phyloP scores from a whole-genome alignment of 2,113 vertebrate species.

The Hyperopisus bebe region DNA sequence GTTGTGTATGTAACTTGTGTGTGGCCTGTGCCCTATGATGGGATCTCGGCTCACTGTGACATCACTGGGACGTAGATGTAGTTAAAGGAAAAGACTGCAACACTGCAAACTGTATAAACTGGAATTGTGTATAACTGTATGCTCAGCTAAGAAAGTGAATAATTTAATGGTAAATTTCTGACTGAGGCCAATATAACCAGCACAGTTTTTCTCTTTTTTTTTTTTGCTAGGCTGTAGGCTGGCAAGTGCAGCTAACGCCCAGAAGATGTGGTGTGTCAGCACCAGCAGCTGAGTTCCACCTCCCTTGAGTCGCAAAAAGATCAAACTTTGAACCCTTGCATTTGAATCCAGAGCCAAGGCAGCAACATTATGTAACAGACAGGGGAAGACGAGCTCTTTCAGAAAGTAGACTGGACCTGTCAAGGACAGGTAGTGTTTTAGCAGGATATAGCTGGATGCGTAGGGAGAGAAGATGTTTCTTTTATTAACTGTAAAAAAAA shows the following conservation, averaged over 20 bases:
- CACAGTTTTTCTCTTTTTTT: neutral
- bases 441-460: neutral
- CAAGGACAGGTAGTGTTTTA: neutral
- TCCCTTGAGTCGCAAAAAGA: neutral
- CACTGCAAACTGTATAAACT: neutral
- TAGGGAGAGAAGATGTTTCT: neutral
- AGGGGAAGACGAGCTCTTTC: neutral
- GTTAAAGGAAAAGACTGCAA: neutral
- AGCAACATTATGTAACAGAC: neutral
- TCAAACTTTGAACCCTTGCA: neutral
- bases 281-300: neutral
- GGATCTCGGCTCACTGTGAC: neutral
- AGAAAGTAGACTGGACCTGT: neutral
- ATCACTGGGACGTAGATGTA: neutral
- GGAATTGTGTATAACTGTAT: neutral
- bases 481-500: neutral
- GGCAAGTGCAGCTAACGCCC: neutral
- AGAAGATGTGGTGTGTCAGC: neutral
- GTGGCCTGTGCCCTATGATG: neutral
- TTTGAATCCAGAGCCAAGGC: neutral
- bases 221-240: neutral
- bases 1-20: neutral
- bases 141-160: neutral
- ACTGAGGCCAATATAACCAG: neutral
- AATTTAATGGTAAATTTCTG: neutral